phyloP scores from a whole-genome alignment of 2,888 invertebrate species.

The Macaria liturata region DNA sequence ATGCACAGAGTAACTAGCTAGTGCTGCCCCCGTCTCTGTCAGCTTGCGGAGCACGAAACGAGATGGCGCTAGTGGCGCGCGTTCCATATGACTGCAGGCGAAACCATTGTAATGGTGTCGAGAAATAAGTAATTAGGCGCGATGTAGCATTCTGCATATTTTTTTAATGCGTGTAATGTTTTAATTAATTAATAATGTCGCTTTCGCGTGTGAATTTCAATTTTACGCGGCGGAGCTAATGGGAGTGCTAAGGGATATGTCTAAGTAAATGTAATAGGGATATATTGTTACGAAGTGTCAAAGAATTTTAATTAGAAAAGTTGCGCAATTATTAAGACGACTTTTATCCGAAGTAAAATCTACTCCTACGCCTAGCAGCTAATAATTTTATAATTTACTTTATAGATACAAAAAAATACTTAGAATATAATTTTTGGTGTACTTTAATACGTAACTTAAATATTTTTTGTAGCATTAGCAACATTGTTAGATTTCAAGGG shows the following conservation, averaged over 20 bases:
- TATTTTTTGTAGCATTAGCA: no score
- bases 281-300: no score
- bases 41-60: conserved; percentile 30
- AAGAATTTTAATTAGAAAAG: no score
- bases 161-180: conserved; percentile 39
- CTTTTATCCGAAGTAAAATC: no score
- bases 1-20: conserved; percentile 69
- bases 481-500: no score
- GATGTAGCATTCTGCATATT: conserved; percentile 45
- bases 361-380: no score
- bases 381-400: no score
- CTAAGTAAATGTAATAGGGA: no score
- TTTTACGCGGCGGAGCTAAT: conserved; percentile 14
- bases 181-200: conserved; percentile 39
- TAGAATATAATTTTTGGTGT: no score
- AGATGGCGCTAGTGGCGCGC: conserved; percentile 25
- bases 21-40: conserved; percentile 39
- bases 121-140: conserved; percentile 78
- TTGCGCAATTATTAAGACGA: no score
- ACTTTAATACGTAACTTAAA: no score
- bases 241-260: background rate
- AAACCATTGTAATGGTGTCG: conserved; percentile 59
- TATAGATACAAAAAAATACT: no score
- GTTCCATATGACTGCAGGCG: conserved; percentile 62
- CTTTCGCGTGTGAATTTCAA: conserved; percentile 27